Conservation (phyloP, 2,888 invertebrate species). For the Drosophila pegasa region DNA sequence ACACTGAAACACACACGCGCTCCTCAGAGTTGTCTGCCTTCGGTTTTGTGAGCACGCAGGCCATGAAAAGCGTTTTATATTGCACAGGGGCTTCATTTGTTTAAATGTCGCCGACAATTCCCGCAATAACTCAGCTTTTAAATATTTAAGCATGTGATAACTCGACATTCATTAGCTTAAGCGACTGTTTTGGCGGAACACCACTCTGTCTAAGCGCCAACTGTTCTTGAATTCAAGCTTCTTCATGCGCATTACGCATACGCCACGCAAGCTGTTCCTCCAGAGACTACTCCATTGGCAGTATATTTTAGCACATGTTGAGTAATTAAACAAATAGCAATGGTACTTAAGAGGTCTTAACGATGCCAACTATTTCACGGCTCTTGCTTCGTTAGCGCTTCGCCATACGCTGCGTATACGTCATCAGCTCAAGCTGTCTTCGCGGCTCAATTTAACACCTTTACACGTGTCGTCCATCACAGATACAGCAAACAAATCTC, state of each 20-base stretch:
- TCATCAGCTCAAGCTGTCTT: constrained; percentile 10
- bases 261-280: background rate
- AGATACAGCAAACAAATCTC: constrained; percentile 18
- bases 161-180: constrained; percentile 30
- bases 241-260: constrained; percentile 9
- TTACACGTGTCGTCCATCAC: constrained; percentile 53
- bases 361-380: constrained; percentile 14
- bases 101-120: constrained; percentile 52
- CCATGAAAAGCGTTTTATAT: constrained; percentile 66
- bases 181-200: constrained; percentile 6
- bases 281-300: background rate
- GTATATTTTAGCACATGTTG: background rate
- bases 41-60: constrained; percentile 36
- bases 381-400: background rate
- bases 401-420: constrained; percentile 23
- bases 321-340: constrained; percentile 8
- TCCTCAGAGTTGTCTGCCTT: constrained; percentile 32
- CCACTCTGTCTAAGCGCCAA: no score
- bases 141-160: constrained; percentile 27
- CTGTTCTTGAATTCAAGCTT: background rate
- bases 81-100: constrained; percentile 68
- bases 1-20: constrained; percentile 4
- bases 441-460: constrained; percentile 35
- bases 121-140: constrained; percentile 37
- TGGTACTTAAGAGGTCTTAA: constrained; percentile 3